These are phyloP conservation scores for Uria aalge DNA, from an alignment of 2,113 vertebrate species.

Conservation along the genomic window DNA sequence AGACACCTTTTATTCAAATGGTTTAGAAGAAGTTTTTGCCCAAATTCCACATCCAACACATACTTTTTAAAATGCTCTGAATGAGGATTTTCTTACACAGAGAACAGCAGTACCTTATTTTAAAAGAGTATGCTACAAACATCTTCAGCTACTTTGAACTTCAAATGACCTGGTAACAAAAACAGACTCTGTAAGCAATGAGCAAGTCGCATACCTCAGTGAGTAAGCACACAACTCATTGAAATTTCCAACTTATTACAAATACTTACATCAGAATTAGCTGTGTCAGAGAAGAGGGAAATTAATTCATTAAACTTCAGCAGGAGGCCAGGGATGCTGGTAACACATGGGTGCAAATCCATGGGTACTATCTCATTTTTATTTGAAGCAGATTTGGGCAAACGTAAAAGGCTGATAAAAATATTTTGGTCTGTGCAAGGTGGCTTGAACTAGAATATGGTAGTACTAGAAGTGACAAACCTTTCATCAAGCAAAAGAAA, in stretches of 20 bases:
- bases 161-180: slow-evolving; percentile 6
- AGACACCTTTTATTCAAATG: not conserved
- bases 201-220: not conserved
- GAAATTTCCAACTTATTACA: not conserved
- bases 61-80: not conserved
- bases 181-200: not conserved
- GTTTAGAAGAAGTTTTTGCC: not conserved
- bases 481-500: not conserved
- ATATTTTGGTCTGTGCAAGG: not conserved
- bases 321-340: not conserved
- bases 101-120: not conserved
- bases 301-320: not conserved
- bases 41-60: not conserved
- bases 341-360: not conserved
- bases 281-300: not conserved
- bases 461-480: not conserved
- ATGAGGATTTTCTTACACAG: not conserved
- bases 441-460: not conserved
- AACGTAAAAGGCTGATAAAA: not conserved
- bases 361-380: not conserved
- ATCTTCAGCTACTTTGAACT: slow-evolving; percentile 1
- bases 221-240: not conserved
- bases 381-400: not conserved
- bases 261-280: not conserved
- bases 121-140: not conserved